These are phyloP conservation scores for Hemitrygon akajei DNA, from an alignment of 2,797 vertebrate species.

Conservation along the genomic window DNA sequence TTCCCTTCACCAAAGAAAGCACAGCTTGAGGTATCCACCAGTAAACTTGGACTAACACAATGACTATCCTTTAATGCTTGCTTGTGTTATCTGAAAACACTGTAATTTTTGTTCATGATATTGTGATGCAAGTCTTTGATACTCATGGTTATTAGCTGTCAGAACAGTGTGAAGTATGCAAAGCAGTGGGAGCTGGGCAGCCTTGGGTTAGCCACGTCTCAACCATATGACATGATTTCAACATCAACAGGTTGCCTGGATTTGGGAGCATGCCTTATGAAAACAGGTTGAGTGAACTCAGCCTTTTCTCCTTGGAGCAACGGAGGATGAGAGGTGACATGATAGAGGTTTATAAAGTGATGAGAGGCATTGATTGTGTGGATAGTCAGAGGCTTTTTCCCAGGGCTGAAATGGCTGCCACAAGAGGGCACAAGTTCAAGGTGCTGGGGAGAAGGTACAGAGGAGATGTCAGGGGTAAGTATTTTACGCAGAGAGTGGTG, in stretches of 20 bases:
- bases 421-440: no score
- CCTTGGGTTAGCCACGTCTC: neutral
- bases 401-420: no score
- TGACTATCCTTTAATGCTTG: neutral
- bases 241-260: neutral
- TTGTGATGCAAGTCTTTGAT: neutral
- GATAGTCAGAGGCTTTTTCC: no score
- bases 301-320: no score
- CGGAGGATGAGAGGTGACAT: no score
- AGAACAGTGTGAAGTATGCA: neutral
- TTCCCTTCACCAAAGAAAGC: neutral
- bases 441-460: no score
- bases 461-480: no score
- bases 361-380: no score
- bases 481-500: no score
- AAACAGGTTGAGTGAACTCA: no score
- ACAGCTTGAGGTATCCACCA: neutral
- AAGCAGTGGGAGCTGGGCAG: neutral
- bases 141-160: neutral
- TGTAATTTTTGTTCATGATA: neutral
- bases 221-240: neutral
- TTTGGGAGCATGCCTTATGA: no score
- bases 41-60: neutral
- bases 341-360: no score
- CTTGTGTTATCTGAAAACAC: neutral